These are phyloP conservation scores for Tetramorium bicarinatum DNA, from an alignment of 2,888 invertebrate species.

Conservation along the genomic window DNA sequence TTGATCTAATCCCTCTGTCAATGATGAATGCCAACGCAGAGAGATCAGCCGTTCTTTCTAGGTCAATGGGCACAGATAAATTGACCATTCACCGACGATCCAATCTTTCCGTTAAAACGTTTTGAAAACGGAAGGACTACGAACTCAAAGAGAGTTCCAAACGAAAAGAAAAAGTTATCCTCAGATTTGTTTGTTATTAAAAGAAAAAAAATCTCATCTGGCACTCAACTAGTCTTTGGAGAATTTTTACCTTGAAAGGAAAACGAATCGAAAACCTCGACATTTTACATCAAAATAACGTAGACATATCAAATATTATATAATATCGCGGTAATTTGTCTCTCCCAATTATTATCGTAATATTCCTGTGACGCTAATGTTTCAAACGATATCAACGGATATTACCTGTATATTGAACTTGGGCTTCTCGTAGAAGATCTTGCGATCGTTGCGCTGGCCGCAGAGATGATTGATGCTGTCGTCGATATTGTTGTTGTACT, in stretches of 20 bases:
- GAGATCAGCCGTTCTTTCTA: background rate
- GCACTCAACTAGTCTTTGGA: background rate
- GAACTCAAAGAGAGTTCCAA: background rate
- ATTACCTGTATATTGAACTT: conserved; percentile 87
- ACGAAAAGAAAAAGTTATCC: background rate
- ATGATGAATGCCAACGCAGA: background rate
- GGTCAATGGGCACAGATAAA: background rate
- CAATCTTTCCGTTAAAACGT: background rate
- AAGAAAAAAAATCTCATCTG: background rate
- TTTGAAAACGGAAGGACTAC: background rate
- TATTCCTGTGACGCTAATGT: background rate
- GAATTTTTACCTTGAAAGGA: background rate
- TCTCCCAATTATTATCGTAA: background rate
- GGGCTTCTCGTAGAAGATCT: conserved; percentile 88
- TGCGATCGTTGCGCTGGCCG: conserved; percentile 87
- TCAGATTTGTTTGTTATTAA: background rate
- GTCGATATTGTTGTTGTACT: conserved; percentile 86
- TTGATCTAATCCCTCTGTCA: background rate
- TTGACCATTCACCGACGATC: background rate
- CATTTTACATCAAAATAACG: background rate
- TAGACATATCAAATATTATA: background rate
- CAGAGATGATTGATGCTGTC: conserved; percentile 87
- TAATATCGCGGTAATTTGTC: background rate
- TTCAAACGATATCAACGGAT: background rate
- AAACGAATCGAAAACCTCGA: background rate